phyloP scores from a whole-genome alignment of 2,888 invertebrate species.

The Panorpa germanica region DNA sequence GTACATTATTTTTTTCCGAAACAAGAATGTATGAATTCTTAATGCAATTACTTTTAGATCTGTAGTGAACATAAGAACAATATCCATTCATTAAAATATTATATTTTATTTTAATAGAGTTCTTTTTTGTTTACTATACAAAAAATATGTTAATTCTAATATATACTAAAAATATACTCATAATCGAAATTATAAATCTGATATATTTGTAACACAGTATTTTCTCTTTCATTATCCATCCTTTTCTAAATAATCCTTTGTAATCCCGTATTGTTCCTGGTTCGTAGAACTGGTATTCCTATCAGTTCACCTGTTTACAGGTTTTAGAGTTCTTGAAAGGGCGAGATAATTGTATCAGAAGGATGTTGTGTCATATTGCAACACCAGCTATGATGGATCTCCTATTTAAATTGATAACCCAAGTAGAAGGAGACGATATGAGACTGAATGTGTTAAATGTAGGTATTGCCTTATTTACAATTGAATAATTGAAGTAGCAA shows the following conservation, averaged over 20 bases:
- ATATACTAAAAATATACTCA: not conserved
- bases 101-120: too few relatives aligned
- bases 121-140: too few relatives aligned
- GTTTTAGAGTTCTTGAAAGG: slow-evolving; percentile 82
- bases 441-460: slow-evolving; percentile 51
- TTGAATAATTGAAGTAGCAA: too few relatives aligned
- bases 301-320: slow-evolving; percentile 80
- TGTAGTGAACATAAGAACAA: too few relatives aligned
- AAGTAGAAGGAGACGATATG: slow-evolving; percentile 57
- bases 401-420: slow-evolving; percentile 65
- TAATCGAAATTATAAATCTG: slow-evolving; percentile 1
- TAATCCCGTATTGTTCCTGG: slow-evolving; percentile 11
- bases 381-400: slow-evolving; percentile 92
- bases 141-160: slow-evolving; percentile 1
- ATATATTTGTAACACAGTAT: not conserved
- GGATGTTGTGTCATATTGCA: slow-evolving; percentile 74
- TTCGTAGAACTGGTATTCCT: slow-evolving; percentile 72
- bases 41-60: too few relatives aligned
- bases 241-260: too few relatives aligned
- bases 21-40: too few relatives aligned
- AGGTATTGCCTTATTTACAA: slow-evolving; percentile 19
- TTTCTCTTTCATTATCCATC: slow-evolving; percentile 2
- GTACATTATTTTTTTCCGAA: too few relatives aligned
- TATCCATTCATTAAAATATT: too few relatives aligned
- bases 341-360: slow-evolving; percentile 69